phyloP scores from a whole-genome alignment of 2,888 invertebrate species.

The Cyclophora albipunctata region DNA sequence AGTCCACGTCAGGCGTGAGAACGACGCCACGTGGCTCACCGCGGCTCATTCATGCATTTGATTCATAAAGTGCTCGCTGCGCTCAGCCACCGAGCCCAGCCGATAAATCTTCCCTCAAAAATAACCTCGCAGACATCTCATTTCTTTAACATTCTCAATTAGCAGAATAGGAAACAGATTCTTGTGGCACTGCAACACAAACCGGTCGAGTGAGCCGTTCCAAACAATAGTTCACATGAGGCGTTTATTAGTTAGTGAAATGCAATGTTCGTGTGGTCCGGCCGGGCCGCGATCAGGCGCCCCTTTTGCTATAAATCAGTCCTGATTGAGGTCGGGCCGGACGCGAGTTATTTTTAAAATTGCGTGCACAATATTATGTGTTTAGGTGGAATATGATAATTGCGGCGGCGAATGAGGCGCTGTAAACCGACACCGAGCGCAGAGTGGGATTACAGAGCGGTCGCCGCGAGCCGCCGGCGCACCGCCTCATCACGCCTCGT shows the following conservation, averaged over 20 bases:
- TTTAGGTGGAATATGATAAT: slow-evolving; percentile 76
- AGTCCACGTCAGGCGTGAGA: slow-evolving; percentile 59
- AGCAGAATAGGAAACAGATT: slow-evolving; percentile 5
- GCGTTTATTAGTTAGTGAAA: too few relatives aligned
- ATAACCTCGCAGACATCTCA: slow-evolving; percentile 2
- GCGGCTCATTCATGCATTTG: slow-evolving; percentile 71
- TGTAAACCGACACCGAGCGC: slow-evolving; percentile 66
- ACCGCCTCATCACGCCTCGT: slow-evolving; percentile 39
- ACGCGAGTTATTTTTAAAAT: slow-evolving; percentile 72
- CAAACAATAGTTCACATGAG: too few relatives aligned
- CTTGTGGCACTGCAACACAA: neutral
- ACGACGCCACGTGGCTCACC: slow-evolving; percentile 62
- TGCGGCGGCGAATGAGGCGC: slow-evolving; percentile 63
- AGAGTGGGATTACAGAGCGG: slow-evolving; percentile 63
- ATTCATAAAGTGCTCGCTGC: slow-evolving; percentile 62
- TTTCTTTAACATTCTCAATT: neutral
- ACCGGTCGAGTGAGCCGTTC: too few relatives aligned
- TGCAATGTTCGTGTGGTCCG: slow-evolving; percentile 32
- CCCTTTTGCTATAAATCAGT: slow-evolving; percentile 59
- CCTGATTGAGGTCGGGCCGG: slow-evolving; percentile 64
- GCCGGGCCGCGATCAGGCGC: slow-evolving; percentile 28
- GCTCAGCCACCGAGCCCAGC: slow-evolving; percentile 26
- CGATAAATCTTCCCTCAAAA: slow-evolving; percentile 14
- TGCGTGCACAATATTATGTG: slow-evolving; percentile 74
- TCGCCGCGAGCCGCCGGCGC: slow-evolving; percentile 31